These are phyloP conservation scores for Laticauda laticaudata DNA, from an alignment of 2,113 vertebrate species.

Conservation along the genomic window DNA sequence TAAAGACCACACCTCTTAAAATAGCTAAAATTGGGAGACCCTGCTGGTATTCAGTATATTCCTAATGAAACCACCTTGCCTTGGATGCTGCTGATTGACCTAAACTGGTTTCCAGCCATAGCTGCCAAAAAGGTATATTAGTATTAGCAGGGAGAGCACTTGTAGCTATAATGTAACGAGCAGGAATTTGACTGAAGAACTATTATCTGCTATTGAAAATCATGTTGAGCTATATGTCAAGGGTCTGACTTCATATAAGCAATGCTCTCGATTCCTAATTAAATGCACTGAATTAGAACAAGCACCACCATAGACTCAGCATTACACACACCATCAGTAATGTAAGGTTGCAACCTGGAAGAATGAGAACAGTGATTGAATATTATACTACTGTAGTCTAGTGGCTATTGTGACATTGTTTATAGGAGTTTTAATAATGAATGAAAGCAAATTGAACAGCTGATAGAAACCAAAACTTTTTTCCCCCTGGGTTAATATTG, in stretches of 20 bases:
- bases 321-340: background rate
- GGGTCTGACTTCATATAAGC: background rate
- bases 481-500: slow-evolving; percentile 5
- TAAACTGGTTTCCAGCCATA: background rate
- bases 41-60: background rate
- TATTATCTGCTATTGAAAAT: background rate
- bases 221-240: background rate
- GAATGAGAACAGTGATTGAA: background rate
- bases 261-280: background rate
- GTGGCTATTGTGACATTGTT: background rate
- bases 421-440: slow-evolving; percentile 12
- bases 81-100: background rate
- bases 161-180: background rate
- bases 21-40: background rate
- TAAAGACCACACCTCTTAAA: background rate
- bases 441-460: background rate
- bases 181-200: background rate
- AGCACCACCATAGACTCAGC: background rate
- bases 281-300: background rate
- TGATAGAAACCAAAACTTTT: slow-evolving; percentile 1
- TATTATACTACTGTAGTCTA: rapidly evolving
- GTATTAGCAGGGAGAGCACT: background rate
- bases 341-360: background rate
- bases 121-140: background rate
- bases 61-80: background rate